Evolutionary conservation across 2,888 invertebrate genomes (phyloP).

Genomic region (Limnephilus marmoratus): DNA sequence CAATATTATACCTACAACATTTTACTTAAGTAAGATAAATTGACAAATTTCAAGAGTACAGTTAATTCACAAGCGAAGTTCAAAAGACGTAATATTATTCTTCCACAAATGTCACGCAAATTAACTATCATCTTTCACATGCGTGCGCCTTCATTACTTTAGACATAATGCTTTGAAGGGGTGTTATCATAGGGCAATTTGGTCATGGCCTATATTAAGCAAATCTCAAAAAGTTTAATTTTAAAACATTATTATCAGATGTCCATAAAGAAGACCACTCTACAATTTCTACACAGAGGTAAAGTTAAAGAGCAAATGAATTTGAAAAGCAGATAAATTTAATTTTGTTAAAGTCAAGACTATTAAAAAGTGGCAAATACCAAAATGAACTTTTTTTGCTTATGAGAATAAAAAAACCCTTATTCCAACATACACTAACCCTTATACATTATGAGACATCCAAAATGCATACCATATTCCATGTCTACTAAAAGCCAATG

Average conservation of each 20-base stretch:
- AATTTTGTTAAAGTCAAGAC: background rate
- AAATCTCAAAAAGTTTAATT: background rate
- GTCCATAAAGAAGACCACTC: background rate
- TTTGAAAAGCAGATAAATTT: background rate
- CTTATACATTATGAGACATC: background rate
- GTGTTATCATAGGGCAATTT: background rate
- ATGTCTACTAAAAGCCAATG: background rate
- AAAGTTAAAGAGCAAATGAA: background rate
- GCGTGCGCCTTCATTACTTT: background rate
- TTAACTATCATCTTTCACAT: background rate
- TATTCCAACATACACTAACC: background rate
- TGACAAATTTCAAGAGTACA: conserved; percentile 2
- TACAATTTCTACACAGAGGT: background rate
- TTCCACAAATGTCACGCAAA: background rate
- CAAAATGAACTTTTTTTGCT: background rate
- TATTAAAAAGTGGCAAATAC: background rate
- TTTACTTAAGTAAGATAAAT: background rate
- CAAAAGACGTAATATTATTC: background rate
- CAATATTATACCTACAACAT: background rate
- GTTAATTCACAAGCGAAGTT: background rate
- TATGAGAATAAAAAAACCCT: background rate
- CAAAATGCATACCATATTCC: background rate
- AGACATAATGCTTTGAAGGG: background rate
- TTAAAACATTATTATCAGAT: background rate
- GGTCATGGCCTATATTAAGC: background rate